Percentiles rank a stretch among this genome's conserved stretches.
phyloP scores from a whole-genome alignment of 1,140 invertebrate genomes.

The Drosophila nigrodunni region DNA sequence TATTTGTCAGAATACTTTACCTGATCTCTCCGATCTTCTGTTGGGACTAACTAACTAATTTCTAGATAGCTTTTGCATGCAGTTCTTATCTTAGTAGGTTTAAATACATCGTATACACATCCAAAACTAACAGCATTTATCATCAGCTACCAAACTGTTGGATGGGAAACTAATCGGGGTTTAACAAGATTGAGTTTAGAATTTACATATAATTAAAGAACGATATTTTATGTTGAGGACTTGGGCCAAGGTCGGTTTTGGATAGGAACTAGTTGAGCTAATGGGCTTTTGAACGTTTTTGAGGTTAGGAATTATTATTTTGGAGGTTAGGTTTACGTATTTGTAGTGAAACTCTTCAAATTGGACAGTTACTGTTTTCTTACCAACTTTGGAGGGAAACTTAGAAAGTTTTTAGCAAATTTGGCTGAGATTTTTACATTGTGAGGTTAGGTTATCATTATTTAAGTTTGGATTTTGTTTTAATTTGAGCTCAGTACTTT shows the following conservation, averaged over 20 bases:
- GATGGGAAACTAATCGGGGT: slow-evolving; percentile 16
- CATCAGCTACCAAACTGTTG: slow-evolving; percentile 69
- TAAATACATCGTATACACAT: slow-evolving; percentile 62
- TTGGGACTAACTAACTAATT: not conserved
- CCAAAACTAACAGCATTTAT: slow-evolving; percentile 79
- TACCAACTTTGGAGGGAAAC: slow-evolving; percentile 48
- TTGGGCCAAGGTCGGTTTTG: too few species aligned
- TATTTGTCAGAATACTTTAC: slow-evolving; percentile 48
- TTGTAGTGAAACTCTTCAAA: too few species aligned
- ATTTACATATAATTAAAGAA: too few species aligned
- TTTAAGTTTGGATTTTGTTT: not conserved
- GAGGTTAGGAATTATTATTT: too few species aligned
- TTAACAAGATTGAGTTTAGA: not conserved
- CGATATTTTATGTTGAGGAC: too few species aligned
- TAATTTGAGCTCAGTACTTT: too few species aligned
- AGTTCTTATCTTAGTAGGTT: slow-evolving; percentile 12
- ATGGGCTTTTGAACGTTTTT: too few species aligned
- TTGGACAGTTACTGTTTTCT: slow-evolving; percentile 67
- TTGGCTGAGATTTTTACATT: not conserved
- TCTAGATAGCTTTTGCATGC: slow-evolving; percentile 49
- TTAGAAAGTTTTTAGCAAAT: slow-evolving; percentile 3
- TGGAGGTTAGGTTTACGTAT: too few species aligned
- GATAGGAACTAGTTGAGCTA: too few species aligned
- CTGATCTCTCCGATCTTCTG: slow-evolving; percentile 6
- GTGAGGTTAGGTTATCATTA: not conserved